Conservation (phyloP, 2,113 vertebrate genomes). For the Peromyscus polionotus region DNA sequence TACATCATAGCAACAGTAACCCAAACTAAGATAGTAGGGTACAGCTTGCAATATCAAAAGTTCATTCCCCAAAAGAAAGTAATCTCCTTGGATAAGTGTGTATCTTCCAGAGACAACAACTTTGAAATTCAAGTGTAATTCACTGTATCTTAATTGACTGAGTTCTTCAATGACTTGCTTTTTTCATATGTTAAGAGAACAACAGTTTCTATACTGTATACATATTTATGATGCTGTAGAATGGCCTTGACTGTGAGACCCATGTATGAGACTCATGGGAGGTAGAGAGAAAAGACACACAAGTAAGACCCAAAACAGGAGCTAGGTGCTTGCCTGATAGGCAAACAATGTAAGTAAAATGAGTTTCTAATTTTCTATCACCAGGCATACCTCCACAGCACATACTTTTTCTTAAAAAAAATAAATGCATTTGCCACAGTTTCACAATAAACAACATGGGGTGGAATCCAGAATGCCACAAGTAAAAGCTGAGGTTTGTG, state of each 20-base stretch:
- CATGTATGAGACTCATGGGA: background rate
- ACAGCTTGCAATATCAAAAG: background rate
- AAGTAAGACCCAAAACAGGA: background rate
- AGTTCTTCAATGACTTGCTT: background rate
- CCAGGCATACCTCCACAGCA: background rate
- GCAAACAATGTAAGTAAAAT: background rate
- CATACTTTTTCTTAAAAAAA: background rate
- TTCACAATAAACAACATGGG: background rate
- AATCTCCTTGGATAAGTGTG: background rate
- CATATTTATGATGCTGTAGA: background rate
- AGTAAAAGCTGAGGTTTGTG: background rate
- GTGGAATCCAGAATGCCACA: background rate
- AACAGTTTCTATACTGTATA: background rate
- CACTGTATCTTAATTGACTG: background rate
- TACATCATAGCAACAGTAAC: background rate
- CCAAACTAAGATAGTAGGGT: background rate
- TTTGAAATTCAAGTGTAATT: background rate
- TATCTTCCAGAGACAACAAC: background rate
- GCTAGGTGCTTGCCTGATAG: background rate
- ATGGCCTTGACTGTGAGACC: background rate
- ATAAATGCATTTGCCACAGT: background rate
- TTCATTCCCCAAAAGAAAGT: background rate
- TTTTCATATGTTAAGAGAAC: background rate
- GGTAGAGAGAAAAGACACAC: background rate
- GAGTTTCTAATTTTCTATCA: background rate